phyloP scores from a whole-genome alignment of 2,797 vertebrate species.

The Tauraco hartlaubi region DNA sequence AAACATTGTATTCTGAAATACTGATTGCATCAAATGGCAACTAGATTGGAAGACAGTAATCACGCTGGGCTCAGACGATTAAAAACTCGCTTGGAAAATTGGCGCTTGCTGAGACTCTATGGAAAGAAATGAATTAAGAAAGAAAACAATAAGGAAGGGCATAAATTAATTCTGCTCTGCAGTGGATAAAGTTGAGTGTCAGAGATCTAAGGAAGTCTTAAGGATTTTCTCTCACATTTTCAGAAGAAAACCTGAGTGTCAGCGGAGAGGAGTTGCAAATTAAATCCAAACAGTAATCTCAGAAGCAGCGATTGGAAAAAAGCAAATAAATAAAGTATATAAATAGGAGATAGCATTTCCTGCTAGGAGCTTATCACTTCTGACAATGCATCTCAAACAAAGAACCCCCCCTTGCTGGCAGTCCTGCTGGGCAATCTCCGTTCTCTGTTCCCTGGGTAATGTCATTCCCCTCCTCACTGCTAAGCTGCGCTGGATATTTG shows the following conservation, averaged over 20 bases:
- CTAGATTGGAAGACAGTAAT: constrained; percentile 17
- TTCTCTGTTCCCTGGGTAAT: not conserved
- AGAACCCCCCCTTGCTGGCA: not conserved
- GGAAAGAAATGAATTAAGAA: constrained; percentile 57
- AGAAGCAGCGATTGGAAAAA: constrained; percentile 12
- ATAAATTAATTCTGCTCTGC: constrained; percentile 40
- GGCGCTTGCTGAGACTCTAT: constrained; percentile 24
- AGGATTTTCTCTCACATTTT: not conserved
- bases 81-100: constrained; percentile 56
- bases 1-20: not conserved
- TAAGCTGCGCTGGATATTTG: not conserved
- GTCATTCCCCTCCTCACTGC: not conserved
- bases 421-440: not conserved
- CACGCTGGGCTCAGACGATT: constrained; percentile 26
- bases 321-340: constrained; percentile 29
- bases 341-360: not conserved
- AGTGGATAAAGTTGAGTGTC: not conserved
- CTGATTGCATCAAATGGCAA: constrained; percentile 52
- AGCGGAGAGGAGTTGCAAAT: not conserved
- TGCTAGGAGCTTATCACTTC: not conserved
- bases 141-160: constrained; percentile 53
- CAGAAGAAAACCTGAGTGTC: not conserved
- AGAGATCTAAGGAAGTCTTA: constrained; percentile 31
- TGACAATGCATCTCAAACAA: not conserved
- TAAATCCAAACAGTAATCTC: constrained; percentile 27